Percentiles rank a stretch among this genome's conserved stretches.
Conservation (phyloP, 2,888 invertebrate species). For the Heliconius hortense region DNA sequence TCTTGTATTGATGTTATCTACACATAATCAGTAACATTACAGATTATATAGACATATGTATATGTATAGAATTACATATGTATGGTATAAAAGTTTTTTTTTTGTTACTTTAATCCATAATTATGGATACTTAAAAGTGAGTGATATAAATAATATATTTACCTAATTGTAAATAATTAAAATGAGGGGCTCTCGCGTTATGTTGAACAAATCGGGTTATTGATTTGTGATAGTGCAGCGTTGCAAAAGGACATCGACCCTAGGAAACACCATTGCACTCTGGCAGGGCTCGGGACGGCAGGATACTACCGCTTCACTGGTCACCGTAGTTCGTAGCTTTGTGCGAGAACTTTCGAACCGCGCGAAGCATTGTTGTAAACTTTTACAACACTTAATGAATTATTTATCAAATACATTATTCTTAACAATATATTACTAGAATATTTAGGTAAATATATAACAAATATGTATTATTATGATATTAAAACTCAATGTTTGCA, state of each 20-base stretch:
- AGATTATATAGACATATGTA: not conserved
- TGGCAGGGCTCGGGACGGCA: constrained; percentile 42
- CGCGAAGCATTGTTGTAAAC: not conserved
- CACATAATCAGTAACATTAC: not conserved
- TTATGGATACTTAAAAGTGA: not conserved
- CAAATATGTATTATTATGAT: not conserved
- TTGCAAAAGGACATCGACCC: constrained; percentile 70
- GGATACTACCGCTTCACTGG: constrained; percentile 40
- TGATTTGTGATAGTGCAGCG: constrained; percentile 65
- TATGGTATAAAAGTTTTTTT: not conserved
- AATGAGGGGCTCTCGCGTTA: constrained; percentile 35
- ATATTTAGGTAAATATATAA: not conserved
- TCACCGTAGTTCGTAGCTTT: constrained; percentile 17
- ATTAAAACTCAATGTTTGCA: not conserved
- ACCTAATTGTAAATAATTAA: not conserved
- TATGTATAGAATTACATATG: not conserved
- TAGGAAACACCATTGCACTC: constrained; percentile 50
- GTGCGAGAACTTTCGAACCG: not conserved
- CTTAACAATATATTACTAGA: not conserved
- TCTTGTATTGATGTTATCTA: constrained; percentile 29
- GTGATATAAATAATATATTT: not conserved
- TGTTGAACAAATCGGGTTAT: constrained; percentile 76
- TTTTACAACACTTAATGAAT: not conserved
- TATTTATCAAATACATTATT: not conserved
- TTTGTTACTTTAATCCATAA: not conserved